Percentiles rank a stretch among this genome's conserved stretches.
Evolutionary conservation across 2,888 invertebrate genomes (phyloP).

Genomic region (Blastobasis adustella): DNA sequence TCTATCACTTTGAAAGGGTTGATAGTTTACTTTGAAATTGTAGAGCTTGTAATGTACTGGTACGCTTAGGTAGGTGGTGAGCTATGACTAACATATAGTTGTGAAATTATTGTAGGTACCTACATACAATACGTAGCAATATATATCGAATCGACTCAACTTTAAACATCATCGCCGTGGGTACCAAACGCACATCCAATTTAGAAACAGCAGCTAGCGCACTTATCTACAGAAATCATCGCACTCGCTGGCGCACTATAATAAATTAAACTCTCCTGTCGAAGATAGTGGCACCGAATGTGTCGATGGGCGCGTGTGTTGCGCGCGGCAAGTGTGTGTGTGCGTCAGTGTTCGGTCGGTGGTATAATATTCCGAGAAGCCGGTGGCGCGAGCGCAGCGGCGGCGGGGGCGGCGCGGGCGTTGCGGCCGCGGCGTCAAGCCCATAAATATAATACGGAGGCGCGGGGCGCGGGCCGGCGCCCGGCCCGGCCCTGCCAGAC

Average conservation of each 20-base stretch:
- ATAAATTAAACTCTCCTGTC: slow-evolving; percentile 26
- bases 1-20: too few relatives aligned
- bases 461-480: slow-evolving; percentile 8
- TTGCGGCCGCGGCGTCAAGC: slow-evolving; percentile 32
- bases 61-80: too few relatives aligned
- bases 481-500: slow-evolving; percentile 59
- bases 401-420: slow-evolving; percentile 20
- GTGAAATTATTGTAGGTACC: too few relatives aligned
- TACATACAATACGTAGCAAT: too few relatives aligned
- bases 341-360: slow-evolving; percentile 24
- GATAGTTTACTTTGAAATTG: too few relatives aligned
- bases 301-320: slow-evolving; percentile 11
- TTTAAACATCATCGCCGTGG: too few relatives aligned
- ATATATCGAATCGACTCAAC: background rate
- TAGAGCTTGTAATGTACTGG: too few relatives aligned
- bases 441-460: slow-evolving; percentile 34
- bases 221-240: slow-evolving; percentile 12
- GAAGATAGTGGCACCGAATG: slow-evolving; percentile 24
- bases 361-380: slow-evolving; percentile 63
- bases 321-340: slow-evolving; percentile 17
- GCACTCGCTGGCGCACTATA: slow-evolving; percentile 10
- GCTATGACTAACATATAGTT: too few relatives aligned
- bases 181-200: too few relatives aligned
- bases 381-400: slow-evolving; percentile 43
- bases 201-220: background rate